Evolutionary conservation across 2,888 invertebrate species (phyloP).

Genomic region (Barypeithes pellucidus): DNA sequence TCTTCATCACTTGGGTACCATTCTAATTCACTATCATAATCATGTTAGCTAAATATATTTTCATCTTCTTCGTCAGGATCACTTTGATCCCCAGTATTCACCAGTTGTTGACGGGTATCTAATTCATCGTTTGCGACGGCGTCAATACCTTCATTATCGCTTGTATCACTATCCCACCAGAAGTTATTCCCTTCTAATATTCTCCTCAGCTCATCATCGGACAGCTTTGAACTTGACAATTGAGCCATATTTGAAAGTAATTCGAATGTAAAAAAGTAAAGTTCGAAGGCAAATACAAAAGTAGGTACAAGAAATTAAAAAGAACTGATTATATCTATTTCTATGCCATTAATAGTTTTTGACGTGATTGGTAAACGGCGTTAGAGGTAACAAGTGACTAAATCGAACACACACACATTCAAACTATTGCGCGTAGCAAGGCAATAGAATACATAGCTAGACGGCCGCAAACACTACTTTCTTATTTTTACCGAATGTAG

Average conservation of each 20-base stretch:
- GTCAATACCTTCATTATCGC: conserved; percentile 1
- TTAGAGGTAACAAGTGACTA: neutral
- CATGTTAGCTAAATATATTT: conserved; percentile 16
- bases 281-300: conserved; percentile 1
- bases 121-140: conserved; percentile 17
- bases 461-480: neutral
- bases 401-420: neutral
- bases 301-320: neutral
- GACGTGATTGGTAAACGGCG: neutral
- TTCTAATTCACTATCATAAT: conserved; percentile 17
- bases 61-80: conserved; percentile 13
- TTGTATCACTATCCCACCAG: conserved; percentile 6
- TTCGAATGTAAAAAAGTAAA: neutral
- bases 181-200: conserved; percentile 11
- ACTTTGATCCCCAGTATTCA: conserved; percentile 11
- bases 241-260: neutral
- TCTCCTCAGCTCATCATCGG: conserved; percentile 11
- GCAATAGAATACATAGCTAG: conserved; percentile 4
- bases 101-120: conserved; percentile 12
- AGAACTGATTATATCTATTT: neutral
- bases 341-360: neutral
- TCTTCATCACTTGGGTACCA: conserved; percentile 7
- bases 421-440: neutral
- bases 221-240: conserved; percentile 11
- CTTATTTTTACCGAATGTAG: neutral